Evolutionary conservation across 2,888 invertebrate genomes (phyloP), one percentile per base, ranked within the genome.

Genomic region (Meiosimyza decipiens): DNA sequence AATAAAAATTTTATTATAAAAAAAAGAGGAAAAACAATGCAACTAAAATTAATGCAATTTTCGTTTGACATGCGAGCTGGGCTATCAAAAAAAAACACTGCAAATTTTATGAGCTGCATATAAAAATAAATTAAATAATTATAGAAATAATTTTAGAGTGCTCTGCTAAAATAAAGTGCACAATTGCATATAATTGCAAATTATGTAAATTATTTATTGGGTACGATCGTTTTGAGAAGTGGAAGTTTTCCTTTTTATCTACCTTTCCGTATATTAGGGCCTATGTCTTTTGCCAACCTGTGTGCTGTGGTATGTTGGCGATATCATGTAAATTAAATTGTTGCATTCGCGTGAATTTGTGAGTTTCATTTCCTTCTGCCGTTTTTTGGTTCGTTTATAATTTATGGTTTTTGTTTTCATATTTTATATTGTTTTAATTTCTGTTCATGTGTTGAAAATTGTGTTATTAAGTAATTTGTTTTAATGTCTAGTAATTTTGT

Each of bases 91-190:
- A 6, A 50, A 3, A 63, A 47, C 12, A 22, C n/a, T 13, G 22
- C n/a, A 66, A 16, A 22, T 54, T 71, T 65, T 71, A 52, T 16
- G 60, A 52, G 40, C 51, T 15, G 60, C 51, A 66, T 60, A 72
- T 72, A 72, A 72, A 67, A 62, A 51, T 72, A 72, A 72, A 72
- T 72, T 59, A 72, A 72, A 72, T 72, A 72, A 72, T 72, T 72
- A 62, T 60, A 62, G 60, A 54, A 54, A 72, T 72, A 66, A 66
- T 72, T 67, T 52, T 49, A 40, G 51, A 33, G 66, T 28, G 52
- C 33, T 47, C 18, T 33, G 18, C 13, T 28, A 67, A 52, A 3
- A 22, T 22, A 22, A 54, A 63, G 59, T 47, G 40, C 62, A 28
- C 70, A 70, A 70, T 63, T 70, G 70, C 70, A 52, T 63, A 70